These are phyloP conservation scores for Drosophila testacea DNA, from an alignment of 2,888 invertebrate genomes.

Conservation along the genomic window DNA sequence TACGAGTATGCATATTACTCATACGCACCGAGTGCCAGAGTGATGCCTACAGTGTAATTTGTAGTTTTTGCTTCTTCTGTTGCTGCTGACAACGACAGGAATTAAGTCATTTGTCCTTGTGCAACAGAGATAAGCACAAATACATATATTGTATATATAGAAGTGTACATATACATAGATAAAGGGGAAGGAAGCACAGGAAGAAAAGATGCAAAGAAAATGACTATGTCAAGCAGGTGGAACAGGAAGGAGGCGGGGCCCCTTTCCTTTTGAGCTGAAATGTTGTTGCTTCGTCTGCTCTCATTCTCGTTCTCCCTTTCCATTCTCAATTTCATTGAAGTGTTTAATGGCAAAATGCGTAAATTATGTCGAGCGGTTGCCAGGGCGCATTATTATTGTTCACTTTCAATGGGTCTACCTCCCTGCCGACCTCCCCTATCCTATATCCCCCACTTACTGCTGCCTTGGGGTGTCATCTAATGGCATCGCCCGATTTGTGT, in stretches of 20 bases:
- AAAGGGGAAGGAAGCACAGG: not conserved
- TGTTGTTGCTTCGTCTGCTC: not conserved
- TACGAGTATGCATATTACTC: slow-evolving; percentile 3
- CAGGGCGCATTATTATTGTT: slow-evolving; percentile 52
- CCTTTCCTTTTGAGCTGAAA: not conserved
- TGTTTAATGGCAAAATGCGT: slow-evolving; percentile 83
- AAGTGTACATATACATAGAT: not conserved
- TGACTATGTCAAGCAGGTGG: slow-evolving; percentile 32
- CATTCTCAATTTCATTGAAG: slow-evolving; percentile 41
- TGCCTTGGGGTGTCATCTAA: slow-evolving; percentile 56
- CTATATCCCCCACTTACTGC: not conserved
- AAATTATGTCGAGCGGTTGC: slow-evolving; percentile 81
- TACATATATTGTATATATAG: slow-evolving; percentile 1
- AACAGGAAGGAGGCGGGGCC: not conserved
- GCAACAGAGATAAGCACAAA: slow-evolving; percentile 61
- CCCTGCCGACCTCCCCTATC: not conserved
- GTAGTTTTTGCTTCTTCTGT: slow-evolving; percentile 11
- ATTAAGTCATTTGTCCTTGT: slow-evolving; percentile 82
- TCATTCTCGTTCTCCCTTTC: slow-evolving; percentile 34
- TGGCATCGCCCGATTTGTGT: slow-evolving; percentile 61
- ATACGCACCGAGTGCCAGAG: slow-evolving; percentile 14
- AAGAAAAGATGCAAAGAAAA: not conserved
- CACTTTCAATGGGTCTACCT: slow-evolving; percentile 32
- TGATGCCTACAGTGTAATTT: slow-evolving; percentile 41
- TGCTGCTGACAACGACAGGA: slow-evolving; percentile 65